Base-by-base conservation (phyloP, 2,113 vertebrate species). In the Bagarius yarrelli region DNA sequence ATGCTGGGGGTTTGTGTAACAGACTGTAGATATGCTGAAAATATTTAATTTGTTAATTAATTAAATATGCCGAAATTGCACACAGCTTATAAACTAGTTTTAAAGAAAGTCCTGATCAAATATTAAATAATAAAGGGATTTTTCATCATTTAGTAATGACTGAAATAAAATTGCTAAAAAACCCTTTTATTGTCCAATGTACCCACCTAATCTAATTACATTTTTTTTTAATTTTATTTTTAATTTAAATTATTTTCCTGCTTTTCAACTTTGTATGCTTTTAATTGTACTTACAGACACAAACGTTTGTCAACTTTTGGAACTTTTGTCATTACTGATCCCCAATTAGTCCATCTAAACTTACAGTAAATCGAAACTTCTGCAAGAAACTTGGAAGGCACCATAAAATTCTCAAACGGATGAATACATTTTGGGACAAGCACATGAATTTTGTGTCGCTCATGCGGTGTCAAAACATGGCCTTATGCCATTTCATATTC, bases 401-500 rank as follows among this genome's bases (percentile, higher is more conserved):
- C 25, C 50, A 69, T 80, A 23, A 67, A 81, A 79, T 44, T 57
- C 69, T 9, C 25, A 34, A 63, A 80, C 25, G 79, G 55, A 67
- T 82, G 74, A 76, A 70, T 82, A 67, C 73, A 32, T 83, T 80
- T 81, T 83, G 67, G 44, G 69, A 70, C 50, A 69, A 30, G 84
- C 76, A 72, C 44, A 72, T 60, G 64, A 85, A 76, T 63, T 79
- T 79, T 63, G 77, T 47, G 63, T 76, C n/a, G 53, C 55, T 50
- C 50, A 40, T 53, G 76, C 30, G 12, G 56, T 78, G 67, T 86
- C 75, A 69, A 75, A 78, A 81, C 47, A 64, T 86, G 84, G 84
- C 79, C 84, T 81, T 75, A 61, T 81, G 84, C 83, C 77, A 80
- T 81, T 83, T 74, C 57, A 61, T 59, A 86, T 81, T 83, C 79